Evolutionary conservation across 2,888 invertebrate species (phyloP), one percentile per base, ranked within the genome.

Genomic region (Maniola hyperantus): DNA sequence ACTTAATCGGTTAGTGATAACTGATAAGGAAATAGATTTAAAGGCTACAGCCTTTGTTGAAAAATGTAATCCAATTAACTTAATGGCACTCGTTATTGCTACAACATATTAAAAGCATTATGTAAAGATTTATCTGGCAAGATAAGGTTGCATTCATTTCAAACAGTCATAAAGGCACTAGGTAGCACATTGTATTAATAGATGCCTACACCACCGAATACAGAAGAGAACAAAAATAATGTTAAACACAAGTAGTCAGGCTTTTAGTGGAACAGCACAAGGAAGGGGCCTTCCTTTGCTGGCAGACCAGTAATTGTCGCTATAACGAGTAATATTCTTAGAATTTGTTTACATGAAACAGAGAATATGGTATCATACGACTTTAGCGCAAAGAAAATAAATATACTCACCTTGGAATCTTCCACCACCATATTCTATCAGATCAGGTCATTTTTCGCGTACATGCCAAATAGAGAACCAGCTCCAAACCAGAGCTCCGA

Each of bases 31-130:
- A 62, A 65, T 65, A 48, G 64, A 13, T 55, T 67, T 34, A 51
- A 64, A 64, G 44, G 61, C 11, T 34, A n/a, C 46, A 5, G 59
- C 48, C 62, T 65, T 64, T 62, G 61, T 69, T 65, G 62, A 65
- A 66, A 69, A 69, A 66, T 58, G 18, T 44, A 33, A 67, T 62
- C 60, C 67, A 55, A 69, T 67, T 48, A 67, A 69, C 13, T 62
- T 65, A 65, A 65, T 59, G 55, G 55, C 55, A 55, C 33, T 36
- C 39, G 26, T 20, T 18, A 51, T 66, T 65, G 39, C 58, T 54
- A 13, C 34, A 66, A 64, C 39, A 42, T n/a, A 55, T 55, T 61
- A 62, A 53, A 55, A 53, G 48, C 55, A 50, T 61, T 66, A 61
- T 57, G 13, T 46, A 65, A 59, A 13, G 36, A 33, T 34, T 48